Base-by-base conservation (phyloP, 2,797 vertebrate genomes). In the Cyclura pinguis region DNA sequence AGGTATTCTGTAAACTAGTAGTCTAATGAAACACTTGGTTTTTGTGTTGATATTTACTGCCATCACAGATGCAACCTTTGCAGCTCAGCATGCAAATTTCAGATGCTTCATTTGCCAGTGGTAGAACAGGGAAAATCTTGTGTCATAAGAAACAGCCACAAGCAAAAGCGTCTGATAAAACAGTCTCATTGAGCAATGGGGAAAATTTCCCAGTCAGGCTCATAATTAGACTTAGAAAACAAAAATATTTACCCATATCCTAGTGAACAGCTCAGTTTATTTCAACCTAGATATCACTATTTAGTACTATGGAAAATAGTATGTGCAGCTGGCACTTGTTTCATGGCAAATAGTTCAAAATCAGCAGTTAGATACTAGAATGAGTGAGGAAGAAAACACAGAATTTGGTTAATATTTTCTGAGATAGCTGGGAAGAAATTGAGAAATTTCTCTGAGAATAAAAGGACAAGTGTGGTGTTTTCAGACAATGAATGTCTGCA, bases 41-140 rank as follows among this genome's bases (percentile, higher is more conserved):
- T 42, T 67, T 6, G 24, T 50, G 57, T 87, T 78, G 80, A 81
- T 81, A 81, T 81, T 81, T 81, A 81, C 52, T 57, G 80, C 32
- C 80, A 81, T 52, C 52, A 57, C 52, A 81, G 52, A 81, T 81
- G 80, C 52, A n/a, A n/a, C 32, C 78, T 18, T 32, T 4, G 29
- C 12, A 80, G 50, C 14, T 55, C 78, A 55, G 22, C n/a, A 80
- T 80, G 50, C 78, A 55, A 16, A 80, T 80, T 80, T 80, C 14
- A 55, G 78, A 52, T 55, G 29, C 50, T 47, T 18, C 78, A 55
- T 80, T 80, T 80, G 50, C 78, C 50, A n/a, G 47, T 47, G 32
- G 13, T 52, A 80, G 29, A 80, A 50, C 10, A n/a, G 47, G 42
- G 50, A 7, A 55, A 80, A 12, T 14, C 24, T 32, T 80, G 78